Conservation (phyloP, 2,888 invertebrate species). For the Eupeodes latifasciatus region DNA sequence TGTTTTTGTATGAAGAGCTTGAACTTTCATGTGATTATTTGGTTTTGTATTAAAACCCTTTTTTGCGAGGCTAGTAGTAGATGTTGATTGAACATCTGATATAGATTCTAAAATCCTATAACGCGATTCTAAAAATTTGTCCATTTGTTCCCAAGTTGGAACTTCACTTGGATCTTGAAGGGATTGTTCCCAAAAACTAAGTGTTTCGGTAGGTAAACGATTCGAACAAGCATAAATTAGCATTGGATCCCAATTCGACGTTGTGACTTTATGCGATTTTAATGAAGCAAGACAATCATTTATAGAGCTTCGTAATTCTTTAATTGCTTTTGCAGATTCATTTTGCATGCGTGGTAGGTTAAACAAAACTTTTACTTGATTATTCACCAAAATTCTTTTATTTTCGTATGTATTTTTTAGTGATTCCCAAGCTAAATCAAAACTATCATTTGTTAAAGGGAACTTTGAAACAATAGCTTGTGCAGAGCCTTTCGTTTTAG, state of each 20-base stretch:
- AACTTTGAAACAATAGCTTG: too few relatives aligned
- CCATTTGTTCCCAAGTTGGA: neutral
- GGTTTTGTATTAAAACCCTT: too few relatives aligned
- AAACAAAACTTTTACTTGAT: conserved; percentile 8
- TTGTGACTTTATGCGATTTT: neutral
- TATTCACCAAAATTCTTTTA: conserved; percentile 7
- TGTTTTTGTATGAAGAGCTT: too few relatives aligned
- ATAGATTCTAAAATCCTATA: conserved; percentile 16
- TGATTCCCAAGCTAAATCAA: conserved; percentile 9
- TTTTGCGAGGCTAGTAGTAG: too few relatives aligned
- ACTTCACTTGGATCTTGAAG: neutral
- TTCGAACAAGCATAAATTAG: conserved; percentile 25
- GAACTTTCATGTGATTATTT: too few relatives aligned
- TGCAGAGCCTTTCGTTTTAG: too few relatives aligned
- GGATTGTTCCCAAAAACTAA: conserved; percentile 19
- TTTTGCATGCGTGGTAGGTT: neutral
- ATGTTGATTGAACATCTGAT: conserved; percentile 10
- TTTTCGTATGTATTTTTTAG: conserved; percentile 19
- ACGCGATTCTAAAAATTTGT: conserved; percentile 4
- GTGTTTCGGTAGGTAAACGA: conserved; percentile 13
- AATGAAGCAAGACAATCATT: conserved; percentile 2
- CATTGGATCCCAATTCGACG: conserved; percentile 19
- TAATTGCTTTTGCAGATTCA: neutral
- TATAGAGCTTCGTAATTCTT: neutral
- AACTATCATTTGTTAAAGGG: neutral